phyloP scores from a whole-genome alignment of 1,140 invertebrate genomes.

The Aphelinus certus region DNA sequence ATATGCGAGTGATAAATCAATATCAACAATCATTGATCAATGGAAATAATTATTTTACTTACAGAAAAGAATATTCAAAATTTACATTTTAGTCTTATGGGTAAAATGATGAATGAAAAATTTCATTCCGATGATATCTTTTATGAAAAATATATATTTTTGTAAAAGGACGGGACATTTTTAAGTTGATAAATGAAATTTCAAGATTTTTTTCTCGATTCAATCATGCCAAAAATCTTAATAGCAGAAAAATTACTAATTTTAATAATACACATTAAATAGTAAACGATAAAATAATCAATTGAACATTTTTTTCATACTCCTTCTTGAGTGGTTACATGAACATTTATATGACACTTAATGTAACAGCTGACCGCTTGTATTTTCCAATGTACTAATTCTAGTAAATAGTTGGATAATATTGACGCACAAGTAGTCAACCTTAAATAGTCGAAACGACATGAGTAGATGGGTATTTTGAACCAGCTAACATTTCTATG shows the following conservation, averaged over 20 bases:
- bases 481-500: constrained; percentile 5
- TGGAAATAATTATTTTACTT: neutral
- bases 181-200: neutral
- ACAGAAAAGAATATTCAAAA: neutral
- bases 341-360: constrained; percentile 18
- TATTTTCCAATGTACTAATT: constrained; percentile 35
- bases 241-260: constrained; percentile 9
- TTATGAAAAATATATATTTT: neutral
- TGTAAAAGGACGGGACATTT: constrained; percentile 14
- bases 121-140: neutral
- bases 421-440: constrained; percentile 19
- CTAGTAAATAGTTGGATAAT: constrained; percentile 30
- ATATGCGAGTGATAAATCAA: neutral
- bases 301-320: constrained; percentile 7
- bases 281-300: neutral
- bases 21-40: neutral
- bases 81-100: neutral
- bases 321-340: neutral
- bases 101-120: neutral
- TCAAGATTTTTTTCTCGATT: constrained; percentile 24
- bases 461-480: neutral
- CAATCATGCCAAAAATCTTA: constrained; percentile 4
- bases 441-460: neutral
- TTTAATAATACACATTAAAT: constrained; percentile 10
- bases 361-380: neutral